Conservation (phyloP, 2,113 vertebrate species). For the Odontesthes bonariensis region DNA sequence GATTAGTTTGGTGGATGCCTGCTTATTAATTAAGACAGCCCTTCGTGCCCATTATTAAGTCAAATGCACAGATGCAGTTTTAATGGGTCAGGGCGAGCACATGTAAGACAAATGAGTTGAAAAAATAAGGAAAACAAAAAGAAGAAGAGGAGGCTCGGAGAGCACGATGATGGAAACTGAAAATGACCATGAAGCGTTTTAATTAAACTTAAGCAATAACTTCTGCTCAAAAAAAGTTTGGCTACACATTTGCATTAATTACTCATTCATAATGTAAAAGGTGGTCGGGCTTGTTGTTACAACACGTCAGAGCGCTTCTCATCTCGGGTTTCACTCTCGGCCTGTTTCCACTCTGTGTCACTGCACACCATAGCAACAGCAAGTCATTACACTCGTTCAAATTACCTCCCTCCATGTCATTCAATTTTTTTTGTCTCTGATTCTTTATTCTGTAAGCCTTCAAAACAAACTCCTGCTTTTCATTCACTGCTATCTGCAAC, state of each 20-base stretch:
- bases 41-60: slow-evolving; percentile 59
- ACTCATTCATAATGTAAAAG: not conserved
- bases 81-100: slow-evolving; percentile 54
- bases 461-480: slow-evolving; percentile 18
- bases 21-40: slow-evolving; percentile 82
- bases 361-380: slow-evolving; percentile 53
- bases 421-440: slow-evolving; percentile 8
- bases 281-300: slow-evolving; percentile 22
- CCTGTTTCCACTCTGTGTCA: slow-evolving; percentile 41
- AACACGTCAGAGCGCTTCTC: slow-evolving; percentile 19
- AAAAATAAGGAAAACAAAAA: not conserved
- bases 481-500: slow-evolving; percentile 2
- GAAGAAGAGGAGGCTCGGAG: not conserved
- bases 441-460: slow-evolving; percentile 12
- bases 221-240: not conserved
- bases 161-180: slow-evolving; percentile 10
- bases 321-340: slow-evolving; percentile 21
- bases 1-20: slow-evolving; percentile 78
- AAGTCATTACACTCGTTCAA: slow-evolving; percentile 37
- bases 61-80: slow-evolving; percentile 67
- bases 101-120: slow-evolving; percentile 40
- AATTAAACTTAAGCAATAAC: slow-evolving; percentile 20
- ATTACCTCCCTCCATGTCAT: slow-evolving; percentile 35
- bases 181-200: slow-evolving; percentile 28
- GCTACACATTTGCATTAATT: not conserved